Conservation (phyloP, 1,140 invertebrate species). For the Globodera ellingtonae region DNA sequence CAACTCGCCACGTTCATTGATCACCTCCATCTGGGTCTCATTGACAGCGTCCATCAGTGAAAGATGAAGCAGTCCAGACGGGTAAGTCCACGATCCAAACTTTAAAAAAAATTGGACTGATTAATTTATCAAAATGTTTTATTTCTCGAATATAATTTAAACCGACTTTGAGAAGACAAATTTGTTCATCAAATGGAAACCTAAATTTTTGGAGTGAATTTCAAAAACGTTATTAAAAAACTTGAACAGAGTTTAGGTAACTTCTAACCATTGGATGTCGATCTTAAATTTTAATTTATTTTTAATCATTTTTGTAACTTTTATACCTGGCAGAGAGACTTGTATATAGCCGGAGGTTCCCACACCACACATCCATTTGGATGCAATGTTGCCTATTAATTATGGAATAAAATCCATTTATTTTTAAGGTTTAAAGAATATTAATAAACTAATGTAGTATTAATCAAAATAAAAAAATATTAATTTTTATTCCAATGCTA, state of each 20-base stretch:
- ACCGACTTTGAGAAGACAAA: slow-evolving; percentile 44
- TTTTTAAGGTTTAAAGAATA: too few relatives aligned
- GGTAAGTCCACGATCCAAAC: slow-evolving; percentile 97
- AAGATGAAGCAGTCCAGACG: slow-evolving; percentile 67
- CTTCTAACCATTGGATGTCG: slow-evolving; percentile 78
- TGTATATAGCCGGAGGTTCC: slow-evolving; percentile 98
- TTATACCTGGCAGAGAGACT: slow-evolving; percentile 79
- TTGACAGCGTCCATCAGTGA: slow-evolving; percentile 56
- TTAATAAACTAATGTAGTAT: too few relatives aligned
- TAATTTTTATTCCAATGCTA: too few relatives aligned
- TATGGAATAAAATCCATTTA: not conserved
- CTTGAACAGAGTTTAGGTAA: slow-evolving; percentile 20
- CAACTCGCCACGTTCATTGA: slow-evolving; percentile 54
- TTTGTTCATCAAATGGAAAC: slow-evolving; percentile 78
- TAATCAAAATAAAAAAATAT: too few relatives aligned
- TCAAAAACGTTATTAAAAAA: not conserved
- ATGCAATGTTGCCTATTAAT: slow-evolving; percentile 66
- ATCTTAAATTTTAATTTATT: slow-evolving; percentile 68
- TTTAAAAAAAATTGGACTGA: slow-evolving; percentile 67
- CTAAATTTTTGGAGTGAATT: slow-evolving; percentile 35
- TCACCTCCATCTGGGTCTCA: slow-evolving; percentile 44
- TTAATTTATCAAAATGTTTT: not conserved
- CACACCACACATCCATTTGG: slow-evolving; percentile 88
- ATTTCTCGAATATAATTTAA: too few relatives aligned
- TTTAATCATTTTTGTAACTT: not conserved